phyloP scores from a whole-genome alignment of 2,797 vertebrate genomes.

The Manis pentadactyla region DNA sequence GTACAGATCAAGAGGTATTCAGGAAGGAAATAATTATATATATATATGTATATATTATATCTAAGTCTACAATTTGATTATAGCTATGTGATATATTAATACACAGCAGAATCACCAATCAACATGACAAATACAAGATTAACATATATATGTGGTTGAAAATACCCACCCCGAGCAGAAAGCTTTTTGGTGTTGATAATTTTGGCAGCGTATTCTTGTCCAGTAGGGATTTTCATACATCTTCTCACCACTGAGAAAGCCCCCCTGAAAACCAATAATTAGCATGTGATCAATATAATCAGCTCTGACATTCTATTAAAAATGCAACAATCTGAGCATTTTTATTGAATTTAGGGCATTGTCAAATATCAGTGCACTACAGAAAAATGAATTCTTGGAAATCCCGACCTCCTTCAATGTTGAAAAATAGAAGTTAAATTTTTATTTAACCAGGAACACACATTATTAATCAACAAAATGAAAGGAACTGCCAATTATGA shows the following conservation, averaged over 20 bases:
- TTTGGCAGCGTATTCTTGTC: slow-evolving; percentile 98
- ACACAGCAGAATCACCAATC: slow-evolving; percentile 27
- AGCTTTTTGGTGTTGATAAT: slow-evolving; percentile 99
- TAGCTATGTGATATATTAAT: background rate
- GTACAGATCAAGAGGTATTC: slow-evolving; percentile 26
- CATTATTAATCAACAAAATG: slow-evolving; percentile 37
- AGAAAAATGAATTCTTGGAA: slow-evolving; percentile 29
- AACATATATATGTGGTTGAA: slow-evolving; percentile 58
- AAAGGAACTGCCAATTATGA: slow-evolving; percentile 56
- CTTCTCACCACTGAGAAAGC: slow-evolving; percentile 98
- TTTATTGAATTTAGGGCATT: background rate
- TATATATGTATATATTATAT: background rate
- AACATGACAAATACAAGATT: slow-evolving; percentile 23
- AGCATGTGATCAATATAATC: slow-evolving; percentile 76
- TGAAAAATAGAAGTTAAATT: slow-evolving; percentile 44
- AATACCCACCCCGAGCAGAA: slow-evolving; percentile 95
- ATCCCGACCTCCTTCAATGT: background rate
- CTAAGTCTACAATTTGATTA: slow-evolving; percentile 25
- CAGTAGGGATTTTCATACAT: slow-evolving; percentile 97
- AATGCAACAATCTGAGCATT: slow-evolving; percentile 16
- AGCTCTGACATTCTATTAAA: background rate
- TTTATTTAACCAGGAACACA: slow-evolving; percentile 15
- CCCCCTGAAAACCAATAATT: slow-evolving; percentile 90
- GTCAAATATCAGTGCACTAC: background rate
- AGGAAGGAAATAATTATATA: slow-evolving; percentile 30